Evolutionary conservation across 2,797 vertebrate species (phyloP).

Genomic region (Poecilia picta): DNA sequence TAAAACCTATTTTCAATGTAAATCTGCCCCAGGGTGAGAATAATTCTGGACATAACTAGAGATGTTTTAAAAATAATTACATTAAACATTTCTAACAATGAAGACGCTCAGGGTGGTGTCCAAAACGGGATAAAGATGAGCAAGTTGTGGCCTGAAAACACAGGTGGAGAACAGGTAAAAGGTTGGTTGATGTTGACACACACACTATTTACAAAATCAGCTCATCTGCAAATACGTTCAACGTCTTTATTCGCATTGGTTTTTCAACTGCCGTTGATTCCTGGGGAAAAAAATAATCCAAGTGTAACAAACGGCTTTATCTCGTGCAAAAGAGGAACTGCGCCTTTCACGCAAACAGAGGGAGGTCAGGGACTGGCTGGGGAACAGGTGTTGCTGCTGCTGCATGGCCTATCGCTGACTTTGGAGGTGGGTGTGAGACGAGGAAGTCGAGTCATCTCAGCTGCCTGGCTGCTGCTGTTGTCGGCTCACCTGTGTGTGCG

Average conservation of each 20-base stretch:
- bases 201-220: conserved; percentile 2
- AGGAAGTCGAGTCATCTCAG: conserved; percentile 41
- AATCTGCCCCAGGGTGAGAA: background rate
- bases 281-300: conserved; percentile 34
- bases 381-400: conserved; percentile 36
- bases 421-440: background rate
- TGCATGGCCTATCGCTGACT: conserved; percentile 33
- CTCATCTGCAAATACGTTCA: conserved; percentile 19
- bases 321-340: conserved; percentile 52
- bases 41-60: background rate
- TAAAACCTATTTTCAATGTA: background rate
- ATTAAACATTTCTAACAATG: background rate
- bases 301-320: conserved; percentile 45
- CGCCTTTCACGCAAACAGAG: conserved; percentile 38
- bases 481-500: conserved; percentile 43
- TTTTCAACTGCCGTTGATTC: conserved; percentile 39
- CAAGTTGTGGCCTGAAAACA: background rate
- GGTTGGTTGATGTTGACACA: background rate
- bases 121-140: background rate
- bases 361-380: conserved; percentile 45
- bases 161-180: background rate
- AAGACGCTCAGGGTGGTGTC: background rate
- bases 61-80: background rate
- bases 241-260: conserved; percentile 46
- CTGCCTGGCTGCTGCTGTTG: conserved; percentile 51